Base-by-base conservation (phyloP, 2,888 invertebrate species). In the Aromia moschata region DNA sequence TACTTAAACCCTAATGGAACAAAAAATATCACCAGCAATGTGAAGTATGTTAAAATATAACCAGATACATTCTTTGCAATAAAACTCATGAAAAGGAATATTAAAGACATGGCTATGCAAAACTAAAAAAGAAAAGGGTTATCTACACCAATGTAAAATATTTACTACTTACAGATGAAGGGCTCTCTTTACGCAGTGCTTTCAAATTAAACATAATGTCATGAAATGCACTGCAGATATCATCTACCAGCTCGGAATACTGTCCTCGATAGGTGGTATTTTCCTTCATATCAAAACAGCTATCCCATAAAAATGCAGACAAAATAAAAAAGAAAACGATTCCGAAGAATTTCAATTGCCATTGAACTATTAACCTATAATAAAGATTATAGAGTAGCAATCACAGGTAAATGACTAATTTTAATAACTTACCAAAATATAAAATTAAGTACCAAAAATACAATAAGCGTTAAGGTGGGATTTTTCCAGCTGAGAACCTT, bases 261-360 rank as follows among this genome's bases (percentile, higher is more conserved):
- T 72, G 51, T 44, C 52, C 62, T 40, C 65, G 59, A 38, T 65
- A 61, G 17, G 65, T 65, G 43, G 63, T 62, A 18, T 70, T 52
- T 16, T 69, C 62, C 20, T 62, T 57, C 38, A 56, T 58, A 44
- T 72, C 70, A 41, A 70, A 65, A 60, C 65, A 71, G 37, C 74
- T 70, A 64, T 81, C 81, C 57, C 74, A 73, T 15, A 78, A 51
- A 47, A 80, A 75, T 30, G 71, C 62, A 15, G 72, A 59, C 14
- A 80, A 67, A 30, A 76, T 57, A 5, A 70, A 57, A 15, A 76
- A 56, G 77, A 82, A 77, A 68, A 83, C 53, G 69, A 83, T 67
- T 64, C 80, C 73, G 75, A 82, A 75, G 72, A 83, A 70, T 71
- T 78, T 70, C 63, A 81, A 60, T 65, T 82, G 77, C 54, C 76